Conservation (phyloP, 2,113 vertebrate genomes). For the Phycodurus eques region DNA sequence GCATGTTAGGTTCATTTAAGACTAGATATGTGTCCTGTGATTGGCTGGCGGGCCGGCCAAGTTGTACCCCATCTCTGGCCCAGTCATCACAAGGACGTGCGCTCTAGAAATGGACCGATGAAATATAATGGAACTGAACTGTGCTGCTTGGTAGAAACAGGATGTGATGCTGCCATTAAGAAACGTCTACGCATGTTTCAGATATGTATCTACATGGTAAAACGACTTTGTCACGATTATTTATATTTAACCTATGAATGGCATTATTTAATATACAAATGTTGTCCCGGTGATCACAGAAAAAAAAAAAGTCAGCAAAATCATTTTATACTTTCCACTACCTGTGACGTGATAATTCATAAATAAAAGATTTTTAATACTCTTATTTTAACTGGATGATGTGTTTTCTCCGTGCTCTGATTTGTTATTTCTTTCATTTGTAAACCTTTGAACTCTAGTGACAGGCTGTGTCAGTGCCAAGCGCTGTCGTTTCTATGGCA, state of each 20-base stretch:
- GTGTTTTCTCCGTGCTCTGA: slow-evolving; percentile 3
- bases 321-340: slow-evolving; percentile 41
- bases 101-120: background rate
- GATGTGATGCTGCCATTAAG: slow-evolving; percentile 17
- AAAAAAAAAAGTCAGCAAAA: slow-evolving; percentile 31
- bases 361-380: slow-evolving; percentile 60
- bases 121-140: background rate
- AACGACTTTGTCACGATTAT: slow-evolving; percentile 12
- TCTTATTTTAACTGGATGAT: background rate
- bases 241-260: slow-evolving; percentile 21
- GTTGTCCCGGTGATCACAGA: slow-evolving; percentile 27
- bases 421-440: slow-evolving; percentile 21
- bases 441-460: slow-evolving; percentile 30
- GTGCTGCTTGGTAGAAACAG: background rate
- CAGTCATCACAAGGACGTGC: background rate
- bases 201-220: slow-evolving; percentile 13
- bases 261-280: slow-evolving; percentile 6
- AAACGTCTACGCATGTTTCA: slow-evolving; percentile 19
- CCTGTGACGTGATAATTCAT: slow-evolving; percentile 38
- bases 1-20: background rate
- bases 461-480: slow-evolving; percentile 33
- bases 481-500: slow-evolving; percentile 61
- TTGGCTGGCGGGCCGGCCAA: background rate
- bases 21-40: background rate
- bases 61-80: background rate